Evolutionary conservation across 2,797 vertebrate genomes (phyloP), one percentile per base, ranked within the genome.

Genomic region (Caiman crocodilus): DNA sequence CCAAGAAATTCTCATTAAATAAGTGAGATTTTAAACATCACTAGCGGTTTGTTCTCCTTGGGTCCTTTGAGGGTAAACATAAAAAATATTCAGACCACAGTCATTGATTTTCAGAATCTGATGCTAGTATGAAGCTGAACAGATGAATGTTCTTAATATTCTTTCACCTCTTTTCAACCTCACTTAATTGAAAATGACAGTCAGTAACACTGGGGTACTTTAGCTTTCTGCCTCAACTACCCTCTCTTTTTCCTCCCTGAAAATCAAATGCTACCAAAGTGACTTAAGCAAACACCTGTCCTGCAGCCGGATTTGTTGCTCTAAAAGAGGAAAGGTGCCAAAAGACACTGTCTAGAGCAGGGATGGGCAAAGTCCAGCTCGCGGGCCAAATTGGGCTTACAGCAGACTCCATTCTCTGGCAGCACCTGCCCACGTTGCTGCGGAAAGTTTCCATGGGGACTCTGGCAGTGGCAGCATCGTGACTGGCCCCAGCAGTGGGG

Each of bases 181-280:
- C 58, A 91, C 84, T 90, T 90, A 94, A 92, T 83, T 94, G 93
- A 91, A 95, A 69, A 11, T 78, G 88, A 89, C 55, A 85, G 78
- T 69, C 42, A 80, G 79, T 14, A 87, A 63, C 16, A 77, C 21
- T n/a, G 26, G 63, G 91, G 67, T 85, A 81, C 12, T 57, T 21
- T 30, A 89, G 57, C 26, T 73, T 79, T 90, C 92, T 26, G 79
- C 65, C 42, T 89, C 28, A 88, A 14, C 21, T 74, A 82, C 60
- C 17, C 25, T 26, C 11, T 85, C 42, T 12, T 78, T 90, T 94
- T 88, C 58, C 32, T 92, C 84, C 82, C 80, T 84, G 75, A 87
- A 58, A 86, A 35, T 26, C 79, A 17, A 28, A 4, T 87, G 15
- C 58, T 25, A 23, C 79, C 67, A 76, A 56, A 86, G 20, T 28